A percentile compares a stretch with the other conserved stretches of the same genome.
These are phyloP conservation scores for Nettapus auritus DNA, from an alignment of 2,113 vertebrate species.

Conservation along the genomic window DNA sequence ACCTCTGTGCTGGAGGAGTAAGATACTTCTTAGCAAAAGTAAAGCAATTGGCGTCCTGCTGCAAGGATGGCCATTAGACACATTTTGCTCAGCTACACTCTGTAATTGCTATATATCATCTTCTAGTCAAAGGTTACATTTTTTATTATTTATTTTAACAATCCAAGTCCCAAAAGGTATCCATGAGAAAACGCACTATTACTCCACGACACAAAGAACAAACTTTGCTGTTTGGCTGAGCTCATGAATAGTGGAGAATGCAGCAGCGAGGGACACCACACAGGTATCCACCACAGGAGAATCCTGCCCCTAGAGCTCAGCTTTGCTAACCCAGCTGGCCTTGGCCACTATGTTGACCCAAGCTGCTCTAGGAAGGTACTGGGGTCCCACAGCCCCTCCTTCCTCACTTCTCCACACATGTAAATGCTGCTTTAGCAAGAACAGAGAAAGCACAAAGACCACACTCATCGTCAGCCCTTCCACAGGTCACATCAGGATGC, in stretches of 20 bases:
- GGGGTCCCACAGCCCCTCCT: not conserved
- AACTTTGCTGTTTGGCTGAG: not conserved
- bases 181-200: not conserved
- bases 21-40: not conserved
- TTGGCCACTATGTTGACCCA: not conserved
- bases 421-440: not conserved
- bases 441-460: not conserved
- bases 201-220: not conserved
- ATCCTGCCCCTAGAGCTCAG: not conserved
- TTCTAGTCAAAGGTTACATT: not conserved
- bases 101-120: not conserved
- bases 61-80: not conserved
- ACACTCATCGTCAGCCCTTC: not conserved
- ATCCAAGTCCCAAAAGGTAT: not conserved
- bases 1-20: not conserved
- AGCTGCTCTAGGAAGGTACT: not conserved
- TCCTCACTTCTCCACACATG: not conserved
- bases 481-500: not conserved
- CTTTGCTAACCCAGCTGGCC: not conserved
- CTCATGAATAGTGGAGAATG: rapidly evolving
- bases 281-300: rapidly evolving
- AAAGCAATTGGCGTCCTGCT: not conserved
- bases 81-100: not conserved
- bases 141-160: not conserved
- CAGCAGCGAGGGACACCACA: rapidly evolving